phyloP scores from a whole-genome alignment of 30 jellyfish, hydroid and myxozoan species.

The Hydra vulgaris region DNA sequence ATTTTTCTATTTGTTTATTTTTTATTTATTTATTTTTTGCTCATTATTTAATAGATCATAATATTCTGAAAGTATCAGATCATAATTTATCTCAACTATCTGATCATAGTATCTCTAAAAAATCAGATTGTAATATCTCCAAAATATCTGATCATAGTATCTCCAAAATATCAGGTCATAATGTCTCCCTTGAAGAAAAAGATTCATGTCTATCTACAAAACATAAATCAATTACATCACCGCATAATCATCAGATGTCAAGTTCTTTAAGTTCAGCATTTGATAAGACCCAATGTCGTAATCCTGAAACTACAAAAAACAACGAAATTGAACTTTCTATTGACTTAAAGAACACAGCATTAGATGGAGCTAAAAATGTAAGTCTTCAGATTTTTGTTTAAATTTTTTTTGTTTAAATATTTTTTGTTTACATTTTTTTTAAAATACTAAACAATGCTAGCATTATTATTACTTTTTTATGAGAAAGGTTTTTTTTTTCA shows the following conservation, averaged over 20 bases:
- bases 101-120: no score
- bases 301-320: not conserved
- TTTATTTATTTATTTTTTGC: no score
- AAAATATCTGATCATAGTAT: no score
- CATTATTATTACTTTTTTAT: no score
- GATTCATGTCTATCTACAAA: not conserved
- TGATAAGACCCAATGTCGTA: not conserved
- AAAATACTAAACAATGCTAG: no score
- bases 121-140: no score
- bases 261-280: not conserved
- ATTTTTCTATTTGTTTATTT: no score
- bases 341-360: not conserved
- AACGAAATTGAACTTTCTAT: not conserved
- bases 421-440: no score
- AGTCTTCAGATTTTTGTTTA: not conserved
- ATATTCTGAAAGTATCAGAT: no score
- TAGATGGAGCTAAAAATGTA: not conserved
- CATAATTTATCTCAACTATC: not conserved
- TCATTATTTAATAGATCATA: no score
- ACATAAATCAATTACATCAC: not conserved
- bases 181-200: slow-evolving; percentile 2
- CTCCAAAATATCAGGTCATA: not conserved
- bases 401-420: no score
- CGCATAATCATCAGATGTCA: not conserved
- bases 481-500: no score